Conservation (phyloP, 2,888 invertebrate species). For the Rhyacophila evoluta region DNA sequence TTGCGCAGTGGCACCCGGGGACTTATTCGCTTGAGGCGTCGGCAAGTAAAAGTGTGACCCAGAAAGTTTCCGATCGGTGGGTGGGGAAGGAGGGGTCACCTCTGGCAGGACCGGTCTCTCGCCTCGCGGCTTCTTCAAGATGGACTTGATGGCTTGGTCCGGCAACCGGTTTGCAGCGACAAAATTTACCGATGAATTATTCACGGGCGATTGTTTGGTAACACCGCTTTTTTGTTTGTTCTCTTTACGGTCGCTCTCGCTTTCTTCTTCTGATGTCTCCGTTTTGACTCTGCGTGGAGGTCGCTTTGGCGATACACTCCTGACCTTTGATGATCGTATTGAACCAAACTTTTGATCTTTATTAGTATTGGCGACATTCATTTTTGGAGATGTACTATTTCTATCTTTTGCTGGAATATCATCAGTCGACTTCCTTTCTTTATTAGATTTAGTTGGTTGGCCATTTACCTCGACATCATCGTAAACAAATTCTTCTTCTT, state of each 20-base stretch:
- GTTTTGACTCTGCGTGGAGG: slow-evolving; percentile 72
- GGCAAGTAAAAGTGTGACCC: slow-evolving; percentile 76
- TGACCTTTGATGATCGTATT: slow-evolving; percentile 38
- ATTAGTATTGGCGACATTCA: background rate
- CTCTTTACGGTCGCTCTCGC: slow-evolving; percentile 54
- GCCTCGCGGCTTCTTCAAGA: slow-evolving; percentile 67
- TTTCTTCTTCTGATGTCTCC: slow-evolving; percentile 64
- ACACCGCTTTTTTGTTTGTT: slow-evolving; percentile 50
- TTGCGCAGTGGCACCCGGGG: slow-evolving; percentile 60
- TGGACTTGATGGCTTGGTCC: slow-evolving; percentile 63
- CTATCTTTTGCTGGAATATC: background rate
- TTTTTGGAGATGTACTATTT: slow-evolving; percentile 58
- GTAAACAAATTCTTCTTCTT: slow-evolving; percentile 64
- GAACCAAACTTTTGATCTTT: slow-evolving; percentile 32
- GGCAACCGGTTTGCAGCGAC: slow-evolving; percentile 52
- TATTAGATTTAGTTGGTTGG: slow-evolving; percentile 1
- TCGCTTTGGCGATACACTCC: slow-evolving; percentile 70
- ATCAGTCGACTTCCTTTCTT: background rate
- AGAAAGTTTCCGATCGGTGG: slow-evolving; percentile 51
- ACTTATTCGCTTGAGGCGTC: slow-evolving; percentile 65
- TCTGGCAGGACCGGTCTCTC: slow-evolving; percentile 56
- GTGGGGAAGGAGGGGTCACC: slow-evolving; percentile 59
- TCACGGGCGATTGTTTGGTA: slow-evolving; percentile 54
- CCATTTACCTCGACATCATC: slow-evolving; percentile 61
- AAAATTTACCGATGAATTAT: slow-evolving; percentile 54